Evolutionary conservation across 2,113 vertebrate genomes (phyloP).

Genomic region (Cynopterus brachyotis): DNA sequence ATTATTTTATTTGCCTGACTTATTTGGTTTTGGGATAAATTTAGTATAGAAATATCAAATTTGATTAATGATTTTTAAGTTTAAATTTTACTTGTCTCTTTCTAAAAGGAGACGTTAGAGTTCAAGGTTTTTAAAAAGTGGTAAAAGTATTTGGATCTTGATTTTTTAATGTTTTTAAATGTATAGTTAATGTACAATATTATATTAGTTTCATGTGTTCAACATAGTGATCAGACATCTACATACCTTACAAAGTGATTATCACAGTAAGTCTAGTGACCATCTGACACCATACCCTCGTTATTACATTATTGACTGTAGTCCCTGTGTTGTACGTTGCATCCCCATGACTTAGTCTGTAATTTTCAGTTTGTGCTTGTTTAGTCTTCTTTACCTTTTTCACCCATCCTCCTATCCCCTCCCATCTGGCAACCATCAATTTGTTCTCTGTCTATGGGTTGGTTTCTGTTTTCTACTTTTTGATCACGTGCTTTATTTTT

Average conservation of each 20-base stretch:
- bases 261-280: background rate
- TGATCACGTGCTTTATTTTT: background rate
- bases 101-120: background rate
- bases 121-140: background rate
- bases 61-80: constrained; percentile 19
- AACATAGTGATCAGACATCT: background rate
- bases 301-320: background rate
- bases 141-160: background rate
- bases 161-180: background rate
- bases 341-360: background rate
- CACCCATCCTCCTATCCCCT: background rate
- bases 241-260: background rate
- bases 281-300: no score
- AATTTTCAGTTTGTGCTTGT: background rate
- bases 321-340: background rate
- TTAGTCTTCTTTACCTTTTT: background rate
- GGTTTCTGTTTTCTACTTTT: background rate
- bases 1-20: background rate
- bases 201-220: background rate
- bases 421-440: background rate
- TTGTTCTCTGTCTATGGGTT: background rate
- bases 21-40: constrained; percentile 1
- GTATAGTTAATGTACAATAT: background rate
- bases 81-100: constrained; percentile 3
- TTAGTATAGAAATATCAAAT: background rate